These are phyloP conservation scores for Meles meles DNA, from an alignment of 2,113 vertebrate species.

Conservation along the genomic window DNA sequence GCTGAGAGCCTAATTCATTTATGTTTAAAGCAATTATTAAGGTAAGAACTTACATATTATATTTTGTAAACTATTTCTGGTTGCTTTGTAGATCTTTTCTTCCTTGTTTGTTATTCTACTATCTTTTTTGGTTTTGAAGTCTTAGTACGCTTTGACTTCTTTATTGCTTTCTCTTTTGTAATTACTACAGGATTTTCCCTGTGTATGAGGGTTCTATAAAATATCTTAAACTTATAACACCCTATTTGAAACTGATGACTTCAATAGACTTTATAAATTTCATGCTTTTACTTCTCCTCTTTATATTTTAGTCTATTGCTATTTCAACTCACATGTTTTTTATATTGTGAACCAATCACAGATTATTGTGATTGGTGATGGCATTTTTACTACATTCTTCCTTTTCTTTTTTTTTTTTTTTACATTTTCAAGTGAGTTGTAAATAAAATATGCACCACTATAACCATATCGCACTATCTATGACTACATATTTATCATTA, in stretches of 20 bases:
- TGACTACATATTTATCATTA: neutral
- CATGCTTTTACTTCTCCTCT: neutral
- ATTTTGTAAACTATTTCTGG: neutral
- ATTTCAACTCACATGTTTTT: neutral
- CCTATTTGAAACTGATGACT: neutral
- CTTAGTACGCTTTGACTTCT: neutral
- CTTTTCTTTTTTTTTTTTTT: neutral
- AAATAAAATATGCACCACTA: neutral
- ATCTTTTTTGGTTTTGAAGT: neutral
- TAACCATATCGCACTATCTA: neutral
- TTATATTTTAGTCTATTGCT: neutral
- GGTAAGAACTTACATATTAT: neutral
- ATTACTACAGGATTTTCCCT: neutral
- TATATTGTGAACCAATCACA: neutral
- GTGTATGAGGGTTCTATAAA: neutral
- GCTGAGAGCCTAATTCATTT: neutral
- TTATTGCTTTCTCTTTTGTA: neutral
- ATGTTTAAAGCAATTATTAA: neutral
- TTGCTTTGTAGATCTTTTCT: neutral
- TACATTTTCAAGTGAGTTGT: neutral
- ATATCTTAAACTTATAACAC: neutral
- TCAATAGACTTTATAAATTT: neutral
- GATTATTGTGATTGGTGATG: neutral
- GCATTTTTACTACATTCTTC: neutral
- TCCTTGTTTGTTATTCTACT: neutral